Conservation (phyloP, 2,113 vertebrate genomes). For the Muscicapa adusta region DNA sequence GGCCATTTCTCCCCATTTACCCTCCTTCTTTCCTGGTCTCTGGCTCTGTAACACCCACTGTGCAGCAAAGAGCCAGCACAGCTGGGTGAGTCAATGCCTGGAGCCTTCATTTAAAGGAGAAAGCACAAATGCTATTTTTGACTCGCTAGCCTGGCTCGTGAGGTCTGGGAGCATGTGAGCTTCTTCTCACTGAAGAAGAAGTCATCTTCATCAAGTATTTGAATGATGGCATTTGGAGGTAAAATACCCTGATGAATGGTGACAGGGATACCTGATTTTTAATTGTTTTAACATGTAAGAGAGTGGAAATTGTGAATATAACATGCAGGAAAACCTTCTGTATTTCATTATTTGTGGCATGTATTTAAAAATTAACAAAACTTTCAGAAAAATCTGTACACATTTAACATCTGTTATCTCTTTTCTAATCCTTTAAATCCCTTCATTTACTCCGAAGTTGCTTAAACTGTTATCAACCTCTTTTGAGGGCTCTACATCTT, state of each 20-base stretch:
- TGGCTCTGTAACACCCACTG: accelerated
- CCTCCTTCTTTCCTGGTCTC: neutral
- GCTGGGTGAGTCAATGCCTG: neutral
- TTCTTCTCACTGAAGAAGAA: neutral
- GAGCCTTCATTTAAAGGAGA: neutral
- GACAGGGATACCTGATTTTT: neutral
- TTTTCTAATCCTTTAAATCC: constrained; percentile 58
- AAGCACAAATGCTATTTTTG: accelerated
- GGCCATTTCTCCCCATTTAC: neutral
- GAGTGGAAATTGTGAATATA: neutral
- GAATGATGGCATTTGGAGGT: neutral
- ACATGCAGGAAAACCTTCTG: neutral
- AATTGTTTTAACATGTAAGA: neutral
- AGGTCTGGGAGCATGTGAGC: neutral
- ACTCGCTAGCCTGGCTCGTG: accelerated
- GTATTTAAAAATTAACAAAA: constrained; percentile 47
- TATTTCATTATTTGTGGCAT: constrained; percentile 10
- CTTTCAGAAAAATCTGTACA: neutral
- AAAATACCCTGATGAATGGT: neutral
- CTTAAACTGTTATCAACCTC: constrained; percentile 52
- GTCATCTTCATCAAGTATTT: neutral
- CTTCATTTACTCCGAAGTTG: constrained; percentile 35
- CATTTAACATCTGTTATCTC: constrained; percentile 52
- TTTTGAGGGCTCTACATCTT: constrained; percentile 53
- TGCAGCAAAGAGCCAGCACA: neutral